Conservation (phyloP, 1,140 invertebrate genomes). For the Amphibalanus amphitrite region DNA sequence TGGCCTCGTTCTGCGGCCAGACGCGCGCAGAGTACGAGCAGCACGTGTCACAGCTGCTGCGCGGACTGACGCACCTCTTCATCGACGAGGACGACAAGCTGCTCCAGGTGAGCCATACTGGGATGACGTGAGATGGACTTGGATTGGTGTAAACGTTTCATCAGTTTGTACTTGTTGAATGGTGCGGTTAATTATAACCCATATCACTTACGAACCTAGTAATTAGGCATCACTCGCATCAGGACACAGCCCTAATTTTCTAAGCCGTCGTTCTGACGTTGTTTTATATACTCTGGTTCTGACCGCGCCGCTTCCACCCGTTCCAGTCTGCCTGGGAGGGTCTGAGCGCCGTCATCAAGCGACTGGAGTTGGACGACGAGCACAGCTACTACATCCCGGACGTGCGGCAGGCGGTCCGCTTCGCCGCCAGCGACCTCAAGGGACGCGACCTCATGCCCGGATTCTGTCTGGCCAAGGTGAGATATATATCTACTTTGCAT, state of each 20-base stretch:
- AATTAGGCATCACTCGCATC: too few species aligned
- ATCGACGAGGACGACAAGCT: slow-evolving; percentile 62
- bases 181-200: too few species aligned
- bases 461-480: slow-evolving; percentile 74
- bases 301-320: too few species aligned
- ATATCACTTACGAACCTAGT: too few species aligned
- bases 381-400: slow-evolving; percentile 69
- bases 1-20: slow-evolving; percentile 76
- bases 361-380: slow-evolving; percentile 50
- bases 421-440: slow-evolving; percentile 71
- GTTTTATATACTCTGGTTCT: too few species aligned
- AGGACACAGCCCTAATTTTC: too few species aligned
- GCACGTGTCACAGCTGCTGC: slow-evolving; percentile 70
- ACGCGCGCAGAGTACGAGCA: slow-evolving; percentile 67
- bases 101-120: too few species aligned
- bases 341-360: slow-evolving; percentile 75
- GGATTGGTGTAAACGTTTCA: too few species aligned
- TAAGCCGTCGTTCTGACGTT: too few species aligned
- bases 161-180: too few species aligned
- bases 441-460: slow-evolving; percentile 63
- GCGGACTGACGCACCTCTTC: slow-evolving; percentile 70
- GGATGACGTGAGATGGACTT: too few species aligned
- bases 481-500: too few species aligned
- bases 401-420: slow-evolving; percentile 75
- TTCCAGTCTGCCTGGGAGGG: slow-evolving; percentile 58